phyloP scores from a whole-genome alignment of 2,888 invertebrate species.

The Taenaris catops region DNA sequence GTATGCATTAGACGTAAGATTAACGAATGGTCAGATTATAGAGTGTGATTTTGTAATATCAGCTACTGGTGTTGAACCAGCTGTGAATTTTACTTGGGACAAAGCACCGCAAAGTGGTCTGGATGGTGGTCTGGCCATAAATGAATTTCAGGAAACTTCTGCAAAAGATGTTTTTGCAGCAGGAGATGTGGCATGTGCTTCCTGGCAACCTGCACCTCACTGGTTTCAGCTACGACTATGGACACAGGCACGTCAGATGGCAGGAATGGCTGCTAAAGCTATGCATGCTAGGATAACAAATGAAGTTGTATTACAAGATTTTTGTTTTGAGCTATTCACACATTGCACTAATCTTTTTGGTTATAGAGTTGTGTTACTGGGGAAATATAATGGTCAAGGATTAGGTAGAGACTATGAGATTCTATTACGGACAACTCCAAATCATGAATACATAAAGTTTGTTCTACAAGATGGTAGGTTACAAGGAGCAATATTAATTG shows the following conservation, averaged over 20 bases:
- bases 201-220: constrained; percentile 87
- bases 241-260: constrained; percentile 99
- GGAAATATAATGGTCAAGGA: constrained; percentile 95
- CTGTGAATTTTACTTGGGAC: constrained; percentile 79
- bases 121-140: constrained; percentile 93
- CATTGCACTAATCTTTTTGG: constrained; percentile 98
- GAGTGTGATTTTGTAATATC: constrained; percentile 95
- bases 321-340: constrained; percentile 98
- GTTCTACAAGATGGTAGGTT: constrained; percentile 90
- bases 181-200: constrained; percentile 95
- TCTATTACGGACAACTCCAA: constrained; percentile 89
- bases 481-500: constrained; percentile 96
- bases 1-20: constrained; percentile 85
- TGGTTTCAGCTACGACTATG: constrained; percentile 98
- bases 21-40: constrained; percentile 86
- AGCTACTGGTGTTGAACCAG: constrained; percentile 95
- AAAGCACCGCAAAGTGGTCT: constrained; percentile 66
- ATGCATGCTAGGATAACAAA: constrained; percentile 85
- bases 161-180: constrained; percentile 92
- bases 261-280: constrained; percentile 93
- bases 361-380: constrained; percentile 94
- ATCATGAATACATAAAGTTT: constrained; percentile 91
- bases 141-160: constrained; percentile 92
- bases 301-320: constrained; percentile 89
- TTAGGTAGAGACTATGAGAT: constrained; percentile 90